phyloP scores from a whole-genome alignment of 2,888 invertebrate genomes.

The Platycheirus albimanus region DNA sequence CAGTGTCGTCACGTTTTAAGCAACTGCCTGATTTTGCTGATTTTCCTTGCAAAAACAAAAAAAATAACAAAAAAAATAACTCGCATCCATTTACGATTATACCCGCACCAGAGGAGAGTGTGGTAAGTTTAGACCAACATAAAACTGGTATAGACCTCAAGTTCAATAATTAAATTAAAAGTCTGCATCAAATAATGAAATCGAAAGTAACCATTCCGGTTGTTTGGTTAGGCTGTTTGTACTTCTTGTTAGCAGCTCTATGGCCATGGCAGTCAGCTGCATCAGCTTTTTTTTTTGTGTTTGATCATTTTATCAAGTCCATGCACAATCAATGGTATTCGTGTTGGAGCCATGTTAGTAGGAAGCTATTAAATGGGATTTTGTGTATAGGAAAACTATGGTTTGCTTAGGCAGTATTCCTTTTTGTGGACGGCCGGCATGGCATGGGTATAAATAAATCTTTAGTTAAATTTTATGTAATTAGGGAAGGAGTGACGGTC shows the following conservation, averaged over 20 bases:
- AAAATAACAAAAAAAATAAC: too few relatives aligned
- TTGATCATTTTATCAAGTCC: slow-evolving; percentile 13
- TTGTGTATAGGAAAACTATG: neutral
- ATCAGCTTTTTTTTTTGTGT: neutral
- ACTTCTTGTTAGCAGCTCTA: slow-evolving; percentile 6
- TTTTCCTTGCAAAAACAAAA: slow-evolving; percentile 15
- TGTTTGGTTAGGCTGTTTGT: slow-evolving; percentile 25
- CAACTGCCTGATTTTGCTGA: neutral
- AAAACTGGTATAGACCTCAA: slow-evolving; percentile 24
- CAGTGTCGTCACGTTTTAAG: slow-evolving; percentile 29
- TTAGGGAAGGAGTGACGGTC: slow-evolving; percentile 1
- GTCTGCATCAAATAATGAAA: slow-evolving; percentile 37
- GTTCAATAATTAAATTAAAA: slow-evolving; percentile 54
- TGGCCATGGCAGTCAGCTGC: slow-evolving; percentile 34
- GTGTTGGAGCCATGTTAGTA: slow-evolving; percentile 12
- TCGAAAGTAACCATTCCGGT: slow-evolving; percentile 39
- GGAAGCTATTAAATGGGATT: slow-evolving; percentile 19
- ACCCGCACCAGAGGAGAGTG: neutral
- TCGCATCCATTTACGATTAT: neutral
- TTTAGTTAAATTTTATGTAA: neutral
- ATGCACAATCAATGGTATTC: slow-evolving; percentile 22
- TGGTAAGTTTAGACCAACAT: neutral
- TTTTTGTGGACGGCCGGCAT: neutral
- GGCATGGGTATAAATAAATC: neutral
- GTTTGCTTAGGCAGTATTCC: neutral